phyloP scores from a whole-genome alignment of 2,797 vertebrate species.

The Sarcoramphus papa region DNA sequence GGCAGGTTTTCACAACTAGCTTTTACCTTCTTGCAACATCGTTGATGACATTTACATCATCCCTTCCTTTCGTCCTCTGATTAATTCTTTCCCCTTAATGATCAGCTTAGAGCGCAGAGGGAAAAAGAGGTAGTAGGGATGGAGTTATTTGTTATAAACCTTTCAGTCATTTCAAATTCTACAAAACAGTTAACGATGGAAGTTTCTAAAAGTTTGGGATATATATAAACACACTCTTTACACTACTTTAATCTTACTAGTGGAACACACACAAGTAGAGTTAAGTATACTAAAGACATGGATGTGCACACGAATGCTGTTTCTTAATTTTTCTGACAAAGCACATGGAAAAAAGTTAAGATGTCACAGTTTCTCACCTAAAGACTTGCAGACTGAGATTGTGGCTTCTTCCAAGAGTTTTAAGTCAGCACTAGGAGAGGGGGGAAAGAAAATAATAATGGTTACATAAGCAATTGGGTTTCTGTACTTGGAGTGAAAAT shows the following conservation, averaged over 20 bases:
- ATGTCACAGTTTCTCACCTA: constrained; percentile 78
- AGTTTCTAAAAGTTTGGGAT: neutral
- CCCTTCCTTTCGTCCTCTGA: neutral
- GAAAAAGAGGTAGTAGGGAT: neutral
- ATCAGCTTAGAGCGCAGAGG: neutral
- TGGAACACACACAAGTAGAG: neutral
- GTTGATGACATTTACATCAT: neutral
- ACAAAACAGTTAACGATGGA: neutral
- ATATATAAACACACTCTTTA: neutral
- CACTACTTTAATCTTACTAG: neutral
- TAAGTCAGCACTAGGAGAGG: constrained; percentile 81
- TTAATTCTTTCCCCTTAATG: neutral
- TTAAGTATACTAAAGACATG: neutral
- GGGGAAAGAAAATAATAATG: neutral
- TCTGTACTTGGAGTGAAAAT: neutral
- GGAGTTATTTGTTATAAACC: neutral
- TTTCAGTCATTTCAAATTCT: neutral
- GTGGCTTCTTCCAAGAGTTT: constrained; percentile 93
- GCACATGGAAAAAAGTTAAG: neutral
- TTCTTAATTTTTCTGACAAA: neutral
- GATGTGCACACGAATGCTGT: neutral
- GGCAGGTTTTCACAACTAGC: neutral
- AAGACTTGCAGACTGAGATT: constrained; percentile 85
- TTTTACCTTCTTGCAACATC: neutral
- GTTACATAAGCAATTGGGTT: neutral